Base-by-base conservation (phyloP, 2,797 vertebrate species). In the Poeciliopsis gracilis region DNA sequence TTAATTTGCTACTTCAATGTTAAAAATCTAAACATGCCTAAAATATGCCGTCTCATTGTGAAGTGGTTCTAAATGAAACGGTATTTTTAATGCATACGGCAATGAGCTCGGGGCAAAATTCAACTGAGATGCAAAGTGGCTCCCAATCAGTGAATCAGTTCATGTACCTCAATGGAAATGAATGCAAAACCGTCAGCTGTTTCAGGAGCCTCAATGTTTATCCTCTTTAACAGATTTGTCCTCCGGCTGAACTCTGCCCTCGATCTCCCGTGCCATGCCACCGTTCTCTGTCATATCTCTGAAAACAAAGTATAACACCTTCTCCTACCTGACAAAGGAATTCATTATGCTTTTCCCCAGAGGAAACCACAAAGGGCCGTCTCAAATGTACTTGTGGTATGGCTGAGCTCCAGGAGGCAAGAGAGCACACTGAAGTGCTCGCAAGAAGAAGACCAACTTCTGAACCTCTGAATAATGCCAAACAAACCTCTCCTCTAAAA, bases 231-330 rank as follows among this genome's bases (percentile, higher is more conserved):
- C 81, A 88, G 82, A 90, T 90, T 80, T 95, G 95, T 91, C 95
- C 95, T 92, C 84, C 89, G 84, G 59, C 76, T 95, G 94, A 96
- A 95, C 95, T 92, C 91, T 90, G 90, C 88, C 88, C 90, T 90
- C 87, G 72, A 84, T 86, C 89, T 85, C 78, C 83, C 71, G 76
- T 76, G 25, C 78, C 83, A 66, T 84, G 84, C 87, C 77, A 83
- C 45, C 82, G 79, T 85, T 92, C 88, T 77, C 88, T 88, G 86
- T 86, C 91, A 78, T 85, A 84, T 86, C 82, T 87, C 83, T 81
- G 84, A 91, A 93, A 93, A 92, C 80, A 88, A 90, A 86, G 86
- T 82, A 91, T 94, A 93, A 91, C 91, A 91, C 86, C 86, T 82
- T 89, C 84, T 91, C 83, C 84, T 86, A 89, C 89, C 86, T 91